A percentile compares a stretch with the other conserved stretches of the same genome.
phyloP scores from a whole-genome alignment of 1,140 invertebrate genomes.

The Triops longicaudatus region DNA sequence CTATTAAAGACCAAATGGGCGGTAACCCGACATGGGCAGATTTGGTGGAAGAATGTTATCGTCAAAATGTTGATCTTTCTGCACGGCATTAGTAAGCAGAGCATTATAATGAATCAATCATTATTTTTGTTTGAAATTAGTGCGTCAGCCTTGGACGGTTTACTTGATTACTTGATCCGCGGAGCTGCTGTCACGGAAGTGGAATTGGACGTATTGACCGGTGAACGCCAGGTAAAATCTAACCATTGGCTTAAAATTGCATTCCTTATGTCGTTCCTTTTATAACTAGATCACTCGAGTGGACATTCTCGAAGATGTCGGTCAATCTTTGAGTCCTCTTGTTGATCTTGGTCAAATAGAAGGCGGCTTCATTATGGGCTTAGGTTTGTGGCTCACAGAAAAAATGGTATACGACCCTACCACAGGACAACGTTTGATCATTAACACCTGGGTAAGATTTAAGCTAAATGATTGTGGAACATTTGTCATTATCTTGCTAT shows the following conservation, averaged over 20 bases:
- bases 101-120: no score
- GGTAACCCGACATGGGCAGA: slow-evolving; percentile 55
- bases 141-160: not conserved
- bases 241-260: not conserved
- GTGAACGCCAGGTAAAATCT: slow-evolving; percentile 16
- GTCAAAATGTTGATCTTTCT: slow-evolving; percentile 53
- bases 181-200: slow-evolving; percentile 20
- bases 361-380: slow-evolving; percentile 77
- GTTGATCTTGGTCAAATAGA: slow-evolving; percentile 81
- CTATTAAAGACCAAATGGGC: slow-evolving; percentile 49
- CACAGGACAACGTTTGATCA: slow-evolving; percentile 59
- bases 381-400: slow-evolving; percentile 72
- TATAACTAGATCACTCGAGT: slow-evolving; percentile 43
- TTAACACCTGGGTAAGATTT: slow-evolving; percentile 63
- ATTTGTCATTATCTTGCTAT: not conserved
- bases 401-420: slow-evolving; percentile 50
- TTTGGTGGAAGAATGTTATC: slow-evolving; percentile 49
- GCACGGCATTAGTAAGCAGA: slow-evolving; percentile 54
- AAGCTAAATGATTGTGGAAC: not conserved
- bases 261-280: not conserved
- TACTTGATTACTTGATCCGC: not conserved
- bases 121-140: no score
- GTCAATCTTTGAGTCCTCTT: slow-evolving; percentile 61
- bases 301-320: slow-evolving; percentile 66
- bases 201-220: slow-evolving; percentile 18